Conservation (phyloP, 1,140 invertebrate species). For the Holotrichia oblita region DNA sequence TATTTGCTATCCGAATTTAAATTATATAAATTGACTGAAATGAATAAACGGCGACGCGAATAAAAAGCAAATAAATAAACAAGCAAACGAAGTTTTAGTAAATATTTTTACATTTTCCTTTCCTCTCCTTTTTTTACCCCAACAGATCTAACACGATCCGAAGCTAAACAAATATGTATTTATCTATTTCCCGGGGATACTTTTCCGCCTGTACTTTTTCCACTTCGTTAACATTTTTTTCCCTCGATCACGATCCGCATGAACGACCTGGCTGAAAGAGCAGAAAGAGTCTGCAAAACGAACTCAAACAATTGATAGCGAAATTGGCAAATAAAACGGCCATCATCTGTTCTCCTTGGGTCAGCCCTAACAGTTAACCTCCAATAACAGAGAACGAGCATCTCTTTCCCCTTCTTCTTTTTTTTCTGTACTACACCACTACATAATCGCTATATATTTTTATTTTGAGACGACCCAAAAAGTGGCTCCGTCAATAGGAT, state of each 20-base stretch:
- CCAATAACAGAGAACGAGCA: background rate
- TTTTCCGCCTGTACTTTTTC: background rate
- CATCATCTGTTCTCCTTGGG: slow-evolving; percentile 6
- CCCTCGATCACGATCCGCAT: slow-evolving; percentile 1
- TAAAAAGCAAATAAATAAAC: no score
- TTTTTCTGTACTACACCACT: background rate
- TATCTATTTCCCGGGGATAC: background rate
- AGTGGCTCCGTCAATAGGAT: background rate
- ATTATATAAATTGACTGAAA: no score
- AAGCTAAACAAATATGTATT: slow-evolving; percentile 6
- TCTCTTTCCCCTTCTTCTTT: background rate
- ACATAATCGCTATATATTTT: slow-evolving; percentile 5
- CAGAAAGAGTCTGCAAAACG: background rate
- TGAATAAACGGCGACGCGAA: no score
- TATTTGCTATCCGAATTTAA: no score
- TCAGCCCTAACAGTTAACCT: slow-evolving; percentile 15
- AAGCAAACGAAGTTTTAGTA: no score
- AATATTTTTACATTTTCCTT: background rate
- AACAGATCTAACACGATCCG: background rate
- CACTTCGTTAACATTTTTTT: slow-evolving; percentile 18
- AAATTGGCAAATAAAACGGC: slow-evolving; percentile 12
- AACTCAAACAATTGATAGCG: background rate
- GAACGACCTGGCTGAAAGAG: slow-evolving; percentile 6
- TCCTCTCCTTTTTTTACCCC: background rate
- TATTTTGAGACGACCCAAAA: background rate